phyloP scores from a whole-genome alignment of 2,888 invertebrate genomes.

The Fabriciana adippe region DNA sequence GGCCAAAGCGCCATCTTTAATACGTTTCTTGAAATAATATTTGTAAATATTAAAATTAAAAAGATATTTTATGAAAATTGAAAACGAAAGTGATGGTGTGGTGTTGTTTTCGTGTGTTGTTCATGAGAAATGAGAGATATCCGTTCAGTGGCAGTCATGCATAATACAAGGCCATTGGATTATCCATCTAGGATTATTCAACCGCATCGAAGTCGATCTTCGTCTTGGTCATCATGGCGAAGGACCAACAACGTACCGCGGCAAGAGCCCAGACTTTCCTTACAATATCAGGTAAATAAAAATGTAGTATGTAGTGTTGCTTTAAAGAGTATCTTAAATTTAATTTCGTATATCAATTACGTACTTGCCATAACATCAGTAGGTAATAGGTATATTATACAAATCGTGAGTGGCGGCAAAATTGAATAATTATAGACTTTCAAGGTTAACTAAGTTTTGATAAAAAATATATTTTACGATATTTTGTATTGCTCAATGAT shows the following conservation, averaged over 20 bases:
- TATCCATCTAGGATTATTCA: conserved; percentile 47
- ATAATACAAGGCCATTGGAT: conserved; percentile 61
- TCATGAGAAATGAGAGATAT: conserved; percentile 65
- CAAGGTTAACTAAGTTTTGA: too few species aligned
- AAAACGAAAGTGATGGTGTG: conserved; percentile 61
- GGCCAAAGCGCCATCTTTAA: conserved; percentile 58
- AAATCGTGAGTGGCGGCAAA: too few species aligned
- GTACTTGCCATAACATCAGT: background rate
- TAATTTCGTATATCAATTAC: conserved; percentile 3
- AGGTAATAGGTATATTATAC: too few species aligned
- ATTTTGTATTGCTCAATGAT: too few species aligned
- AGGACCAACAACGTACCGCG: conserved; percentile 56
- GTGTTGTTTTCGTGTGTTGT: conserved; percentile 45
- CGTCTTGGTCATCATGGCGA: conserved; percentile 66
- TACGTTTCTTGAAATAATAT: conserved; percentile 43
- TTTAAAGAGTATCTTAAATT: background rate
- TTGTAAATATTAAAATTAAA: conserved; percentile 32
- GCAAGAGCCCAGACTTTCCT: conserved; percentile 67
- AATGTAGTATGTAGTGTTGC: background rate
- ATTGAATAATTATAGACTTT: too few species aligned
- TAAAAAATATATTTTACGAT: too few species aligned
- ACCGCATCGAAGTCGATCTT: conserved; percentile 61
- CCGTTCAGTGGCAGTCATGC: conserved; percentile 59
- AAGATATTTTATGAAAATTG: background rate
- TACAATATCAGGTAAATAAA: conserved; percentile 64